phyloP scores from a whole-genome alignment of 2,797 vertebrate species.

The Rhodeus uyekii region DNA sequence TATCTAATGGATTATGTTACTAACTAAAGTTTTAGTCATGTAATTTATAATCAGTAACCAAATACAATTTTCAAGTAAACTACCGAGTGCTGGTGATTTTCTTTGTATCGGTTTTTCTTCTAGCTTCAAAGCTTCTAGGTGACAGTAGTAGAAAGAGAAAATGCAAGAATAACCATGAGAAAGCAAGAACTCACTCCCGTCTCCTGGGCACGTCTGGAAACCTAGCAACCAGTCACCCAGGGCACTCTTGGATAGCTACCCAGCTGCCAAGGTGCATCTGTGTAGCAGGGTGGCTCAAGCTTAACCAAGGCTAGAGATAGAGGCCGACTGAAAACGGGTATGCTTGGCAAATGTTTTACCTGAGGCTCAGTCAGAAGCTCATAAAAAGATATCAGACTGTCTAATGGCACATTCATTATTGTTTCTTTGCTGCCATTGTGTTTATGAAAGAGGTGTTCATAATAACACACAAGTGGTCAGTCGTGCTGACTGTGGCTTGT shows the following conservation, averaged over 20 bases:
- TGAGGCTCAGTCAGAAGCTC: neutral
- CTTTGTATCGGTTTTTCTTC: neutral
- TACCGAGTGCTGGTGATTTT: neutral
- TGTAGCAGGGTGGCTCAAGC: conserved; percentile 17
- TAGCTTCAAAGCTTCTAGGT: conserved; percentile 14
- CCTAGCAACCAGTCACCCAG: conserved; percentile 49
- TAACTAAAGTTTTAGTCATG: neutral
- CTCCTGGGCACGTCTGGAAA: conserved; percentile 49
- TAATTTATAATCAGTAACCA: neutral
- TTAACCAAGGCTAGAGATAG: neutral
- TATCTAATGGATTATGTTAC: neutral
- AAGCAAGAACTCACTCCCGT: conserved; percentile 3
- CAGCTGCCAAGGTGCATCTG: conserved; percentile 44
- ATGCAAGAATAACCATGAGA: conserved; percentile 1
- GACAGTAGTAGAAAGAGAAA: neutral
- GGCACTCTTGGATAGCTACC: conserved; percentile 25
- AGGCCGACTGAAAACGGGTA: neutral
- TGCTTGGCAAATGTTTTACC: conserved; percentile 22
- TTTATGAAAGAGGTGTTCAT: conserved; percentile 2
- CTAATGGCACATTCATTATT: conserved; percentile 18
- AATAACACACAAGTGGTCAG: neutral
- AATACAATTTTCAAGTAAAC: neutral
- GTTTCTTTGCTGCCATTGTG: conserved; percentile 1
- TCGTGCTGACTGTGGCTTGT: neutral
- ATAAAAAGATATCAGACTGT: conserved; percentile 17